Evolutionary conservation across 2,797 vertebrate species (phyloP).

Genomic region (Lepidocolaptes lacrymiger): DNA sequence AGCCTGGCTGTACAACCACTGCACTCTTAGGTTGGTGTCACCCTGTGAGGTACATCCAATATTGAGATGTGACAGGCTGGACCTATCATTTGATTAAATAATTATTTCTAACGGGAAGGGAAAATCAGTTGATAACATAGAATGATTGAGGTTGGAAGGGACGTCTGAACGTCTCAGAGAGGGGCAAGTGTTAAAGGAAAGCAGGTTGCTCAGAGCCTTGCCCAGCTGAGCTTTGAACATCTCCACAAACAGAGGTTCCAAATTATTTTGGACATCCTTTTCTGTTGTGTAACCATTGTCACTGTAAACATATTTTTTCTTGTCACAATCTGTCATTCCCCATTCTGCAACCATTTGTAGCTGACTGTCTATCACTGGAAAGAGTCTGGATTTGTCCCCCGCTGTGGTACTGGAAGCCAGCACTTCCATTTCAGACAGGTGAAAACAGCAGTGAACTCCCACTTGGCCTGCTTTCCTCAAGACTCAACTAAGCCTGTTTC

Average conservation of each 20-base stretch:
- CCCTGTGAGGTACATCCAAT: background rate
- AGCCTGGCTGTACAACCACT: background rate
- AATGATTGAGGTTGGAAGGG: background rate
- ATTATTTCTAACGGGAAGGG: background rate
- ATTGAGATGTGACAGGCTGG: background rate
- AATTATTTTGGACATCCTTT: background rate
- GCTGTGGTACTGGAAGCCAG: background rate
- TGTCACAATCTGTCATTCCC: background rate
- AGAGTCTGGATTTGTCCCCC: background rate
- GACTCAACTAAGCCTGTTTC: background rate
- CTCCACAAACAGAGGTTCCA: background rate
- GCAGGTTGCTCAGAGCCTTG: background rate
- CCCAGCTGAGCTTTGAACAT: background rate
- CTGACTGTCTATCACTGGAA: background rate
- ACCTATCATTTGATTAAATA: background rate
- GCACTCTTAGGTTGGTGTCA: background rate
- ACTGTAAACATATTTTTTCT: background rate
- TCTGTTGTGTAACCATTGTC: background rate
- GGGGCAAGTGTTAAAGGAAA: background rate
- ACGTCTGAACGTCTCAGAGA: background rate
- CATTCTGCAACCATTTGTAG: background rate
- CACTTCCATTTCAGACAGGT: background rate
- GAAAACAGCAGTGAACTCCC: background rate
- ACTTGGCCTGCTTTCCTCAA: background rate
- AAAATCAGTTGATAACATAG: background rate